These are phyloP conservation scores for Epinotia bilunana DNA, from an alignment of 2,888 invertebrate species.

Conservation along the genomic window DNA sequence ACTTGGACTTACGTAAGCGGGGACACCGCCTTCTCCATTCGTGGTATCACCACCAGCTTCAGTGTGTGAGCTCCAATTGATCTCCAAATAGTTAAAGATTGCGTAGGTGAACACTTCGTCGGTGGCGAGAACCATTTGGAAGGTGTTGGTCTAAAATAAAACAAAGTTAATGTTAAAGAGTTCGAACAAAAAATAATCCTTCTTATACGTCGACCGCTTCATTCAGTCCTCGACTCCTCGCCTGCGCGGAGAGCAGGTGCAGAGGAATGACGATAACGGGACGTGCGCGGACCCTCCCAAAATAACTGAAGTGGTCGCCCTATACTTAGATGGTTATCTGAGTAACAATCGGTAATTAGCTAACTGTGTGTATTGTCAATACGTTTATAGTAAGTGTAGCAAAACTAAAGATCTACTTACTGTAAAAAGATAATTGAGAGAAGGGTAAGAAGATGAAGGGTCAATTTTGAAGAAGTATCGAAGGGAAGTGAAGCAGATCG, in stretches of 20 bases:
- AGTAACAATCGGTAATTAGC: background rate
- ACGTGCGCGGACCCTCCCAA: too few species aligned
- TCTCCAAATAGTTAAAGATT: constrained; percentile 96
- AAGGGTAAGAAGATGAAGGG: background rate
- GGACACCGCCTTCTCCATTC: constrained; percentile 93
- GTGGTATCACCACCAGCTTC: constrained; percentile 96
- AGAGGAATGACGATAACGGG: too few species aligned
- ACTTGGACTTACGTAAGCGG: constrained; percentile 90
- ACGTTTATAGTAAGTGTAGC: background rate
- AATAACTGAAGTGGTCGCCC: too few species aligned
- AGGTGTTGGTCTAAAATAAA: constrained; percentile 93
- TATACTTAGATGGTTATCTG: background rate
- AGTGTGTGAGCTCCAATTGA: constrained; percentile 96
- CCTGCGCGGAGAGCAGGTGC: too few species aligned
- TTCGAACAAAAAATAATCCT: background rate
- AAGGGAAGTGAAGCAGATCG: too few species aligned
- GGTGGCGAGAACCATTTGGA: constrained; percentile 96
- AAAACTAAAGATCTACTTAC: background rate
- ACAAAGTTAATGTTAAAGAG: background rate
- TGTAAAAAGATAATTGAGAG: background rate
- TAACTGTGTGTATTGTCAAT: too few species aligned
- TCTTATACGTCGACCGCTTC: too few species aligned
- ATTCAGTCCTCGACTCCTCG: too few species aligned
- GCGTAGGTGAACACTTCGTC: constrained; percentile 97
- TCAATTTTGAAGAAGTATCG: background rate